phyloP scores from a whole-genome alignment of 2,888 invertebrate genomes.

The Ectobius pallidus region DNA sequence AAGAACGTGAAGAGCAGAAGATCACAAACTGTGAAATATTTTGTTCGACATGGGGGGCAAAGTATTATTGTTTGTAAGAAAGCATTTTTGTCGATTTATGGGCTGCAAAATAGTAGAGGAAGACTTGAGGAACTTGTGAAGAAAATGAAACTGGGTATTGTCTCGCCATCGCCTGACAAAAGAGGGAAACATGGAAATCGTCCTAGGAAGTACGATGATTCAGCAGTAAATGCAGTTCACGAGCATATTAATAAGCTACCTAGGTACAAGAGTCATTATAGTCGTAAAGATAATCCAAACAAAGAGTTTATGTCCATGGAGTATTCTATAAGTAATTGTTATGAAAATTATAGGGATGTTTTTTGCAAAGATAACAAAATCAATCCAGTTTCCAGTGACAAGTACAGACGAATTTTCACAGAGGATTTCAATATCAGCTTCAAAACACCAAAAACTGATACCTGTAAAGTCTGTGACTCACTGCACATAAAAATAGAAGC shows the following conservation, averaged over 20 bases:
- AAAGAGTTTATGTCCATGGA: background rate
- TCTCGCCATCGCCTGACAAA: background rate
- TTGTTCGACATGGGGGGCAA: too few relatives aligned
- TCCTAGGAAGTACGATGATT: background rate
- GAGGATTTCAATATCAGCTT: constrained; percentile 11
- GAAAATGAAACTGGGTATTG: background rate
- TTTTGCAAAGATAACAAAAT: background rate
- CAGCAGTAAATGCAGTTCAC: background rate
- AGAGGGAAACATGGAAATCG: background rate
- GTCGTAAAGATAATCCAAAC: background rate
- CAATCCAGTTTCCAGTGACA: background rate
- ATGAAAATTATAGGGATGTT: background rate
- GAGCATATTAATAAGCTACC: background rate
- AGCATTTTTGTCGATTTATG: background rate
- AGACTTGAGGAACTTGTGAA: background rate
- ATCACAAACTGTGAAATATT: too few relatives aligned
- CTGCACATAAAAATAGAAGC: background rate
- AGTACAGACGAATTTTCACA: background rate
- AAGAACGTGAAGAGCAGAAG: too few relatives aligned
- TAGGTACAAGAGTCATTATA: background rate
- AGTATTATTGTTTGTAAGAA: too few relatives aligned
- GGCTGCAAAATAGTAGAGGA: background rate
- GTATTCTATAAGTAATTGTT: background rate
- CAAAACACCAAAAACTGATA: constrained; percentile 6
- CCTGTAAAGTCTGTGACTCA: background rate